A percentile compares a stretch with the other conserved stretches of the same genome.
These are phyloP conservation scores for Aix galericulata DNA, from an alignment of 2,113 vertebrate genomes.

Conservation along the genomic window DNA sequence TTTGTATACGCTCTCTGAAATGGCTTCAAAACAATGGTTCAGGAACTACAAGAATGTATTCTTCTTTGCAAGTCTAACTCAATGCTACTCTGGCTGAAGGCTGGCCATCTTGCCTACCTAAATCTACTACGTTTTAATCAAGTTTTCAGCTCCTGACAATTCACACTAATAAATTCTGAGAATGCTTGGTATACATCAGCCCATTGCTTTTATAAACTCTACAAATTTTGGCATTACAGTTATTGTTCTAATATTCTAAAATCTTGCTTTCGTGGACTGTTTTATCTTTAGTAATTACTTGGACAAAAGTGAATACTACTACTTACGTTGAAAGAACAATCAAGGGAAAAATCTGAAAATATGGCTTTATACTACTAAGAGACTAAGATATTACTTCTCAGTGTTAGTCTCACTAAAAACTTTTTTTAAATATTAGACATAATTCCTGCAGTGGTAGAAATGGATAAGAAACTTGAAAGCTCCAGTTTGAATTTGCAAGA, in stretches of 20 bases:
- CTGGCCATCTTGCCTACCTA: background rate
- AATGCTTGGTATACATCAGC: background rate
- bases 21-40: background rate
- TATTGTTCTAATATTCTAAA: background rate
- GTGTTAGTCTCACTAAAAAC: background rate
- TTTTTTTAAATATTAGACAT: background rate
- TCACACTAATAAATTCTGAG: background rate
- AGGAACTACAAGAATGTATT: background rate
- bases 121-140: background rate
- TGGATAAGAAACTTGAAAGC: background rate
- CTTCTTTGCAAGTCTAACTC: background rate
- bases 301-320: background rate
- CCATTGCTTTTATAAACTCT: background rate
- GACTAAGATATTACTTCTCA: background rate
- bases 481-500: constrained; percentile 10
- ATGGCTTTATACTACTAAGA: background rate
- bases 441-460: background rate
- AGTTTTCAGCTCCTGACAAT: background rate
- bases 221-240: background rate
- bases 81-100: background rate
- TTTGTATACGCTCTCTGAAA: background rate
- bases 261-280: background rate
- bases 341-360: background rate
- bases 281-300: background rate
- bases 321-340: background rate